phyloP scores from a whole-genome alignment of 2,888 invertebrate species.

The Coleophora deauratella region DNA sequence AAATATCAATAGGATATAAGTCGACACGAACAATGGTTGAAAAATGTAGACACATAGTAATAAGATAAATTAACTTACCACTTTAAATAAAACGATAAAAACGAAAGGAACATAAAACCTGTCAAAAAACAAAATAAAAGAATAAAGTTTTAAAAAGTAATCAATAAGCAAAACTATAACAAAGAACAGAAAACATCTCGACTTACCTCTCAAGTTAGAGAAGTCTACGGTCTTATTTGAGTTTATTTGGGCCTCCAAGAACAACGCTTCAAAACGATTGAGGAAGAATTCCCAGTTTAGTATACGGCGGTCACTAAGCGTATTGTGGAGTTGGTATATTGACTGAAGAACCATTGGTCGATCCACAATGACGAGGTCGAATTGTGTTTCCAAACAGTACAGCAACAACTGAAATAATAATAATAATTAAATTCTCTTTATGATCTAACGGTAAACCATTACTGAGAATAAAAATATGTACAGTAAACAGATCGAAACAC shows the following conservation, averaged over 20 bases:
- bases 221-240: constrained; percentile 90
- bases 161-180: background rate
- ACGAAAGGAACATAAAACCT: background rate
- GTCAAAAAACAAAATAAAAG: constrained; percentile 2
- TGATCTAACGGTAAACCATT: too few relatives aligned
- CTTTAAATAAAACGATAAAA: constrained; percentile 6
- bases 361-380: constrained; percentile 97
- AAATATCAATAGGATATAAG: background rate
- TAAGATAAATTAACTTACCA: constrained; percentile 13
- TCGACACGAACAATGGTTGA: too few relatives aligned
- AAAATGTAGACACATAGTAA: background rate
- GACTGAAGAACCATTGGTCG: constrained; percentile 97
- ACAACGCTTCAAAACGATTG: constrained; percentile 92
- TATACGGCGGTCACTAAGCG: constrained; percentile 90
- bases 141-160: background rate
- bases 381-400: constrained; percentile 97
- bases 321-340: constrained; percentile 94
- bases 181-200: background rate
- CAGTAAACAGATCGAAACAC: too few relatives aligned
- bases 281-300: constrained; percentile 98
- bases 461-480: too few relatives aligned
- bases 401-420: constrained; percentile 80
- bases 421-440: too few relatives aligned
- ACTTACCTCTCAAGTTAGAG: constrained; percentile 78
- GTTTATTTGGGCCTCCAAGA: constrained; percentile 96